Evolutionary conservation across 2,113 vertebrate species (phyloP).

Genomic region (Archocentrus centrarchus): DNA sequence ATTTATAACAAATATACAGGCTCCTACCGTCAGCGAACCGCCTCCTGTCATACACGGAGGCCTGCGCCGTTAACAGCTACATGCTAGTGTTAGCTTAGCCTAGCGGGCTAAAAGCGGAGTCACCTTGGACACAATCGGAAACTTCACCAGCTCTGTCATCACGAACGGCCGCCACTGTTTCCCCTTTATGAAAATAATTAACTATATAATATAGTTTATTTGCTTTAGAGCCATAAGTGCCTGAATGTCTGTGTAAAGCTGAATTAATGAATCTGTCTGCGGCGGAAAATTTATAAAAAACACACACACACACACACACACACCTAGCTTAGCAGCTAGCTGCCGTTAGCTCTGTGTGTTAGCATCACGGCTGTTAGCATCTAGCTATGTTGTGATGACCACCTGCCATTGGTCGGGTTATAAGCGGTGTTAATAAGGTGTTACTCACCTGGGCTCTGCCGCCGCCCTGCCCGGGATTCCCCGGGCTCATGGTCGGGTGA

Average conservation of each 20-base stretch:
- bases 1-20: background rate
- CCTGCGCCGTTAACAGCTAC: conserved; percentile 14
- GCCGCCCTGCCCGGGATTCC: conserved; percentile 84
- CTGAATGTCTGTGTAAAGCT: background rate
- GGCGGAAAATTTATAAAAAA: background rate
- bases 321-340: conserved; percentile 18
- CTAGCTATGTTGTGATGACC: background rate
- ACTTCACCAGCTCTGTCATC: background rate
- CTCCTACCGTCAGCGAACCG: background rate
- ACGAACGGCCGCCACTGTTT: fast-evolving
- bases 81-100: conserved; percentile 47
- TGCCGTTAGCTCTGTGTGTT: conserved; percentile 13
- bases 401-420: background rate
- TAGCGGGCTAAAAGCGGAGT: conserved; percentile 57
- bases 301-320: conserved; percentile 28
- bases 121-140: conserved; percentile 72
- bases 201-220: fast-evolving
- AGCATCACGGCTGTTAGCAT: conserved; percentile 16
- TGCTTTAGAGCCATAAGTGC: background rate
- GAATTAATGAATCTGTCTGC: conserved; percentile 10
- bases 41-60: background rate
- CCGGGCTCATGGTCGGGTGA: conserved; percentile 88
- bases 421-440: background rate
- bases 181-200: fast-evolving
- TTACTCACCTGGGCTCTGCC: conserved; percentile 87